Evolutionary conservation across 30 jellyfish, hydroid and myxozoan species (phyloP).

Genomic region (Chironex yamaguchii): DNA sequence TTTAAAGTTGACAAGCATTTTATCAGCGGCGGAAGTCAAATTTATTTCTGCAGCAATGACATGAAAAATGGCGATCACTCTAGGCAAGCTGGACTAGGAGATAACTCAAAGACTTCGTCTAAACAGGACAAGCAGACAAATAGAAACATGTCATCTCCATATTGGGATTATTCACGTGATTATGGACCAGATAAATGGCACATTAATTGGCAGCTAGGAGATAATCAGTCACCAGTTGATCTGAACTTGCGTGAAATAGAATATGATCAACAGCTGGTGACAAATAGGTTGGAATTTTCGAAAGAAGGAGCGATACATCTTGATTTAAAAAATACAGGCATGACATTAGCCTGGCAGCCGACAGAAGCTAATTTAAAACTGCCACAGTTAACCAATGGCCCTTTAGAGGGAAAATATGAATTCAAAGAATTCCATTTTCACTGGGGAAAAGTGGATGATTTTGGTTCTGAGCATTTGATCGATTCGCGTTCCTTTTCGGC

Average conservation of each 20-base stretch:
- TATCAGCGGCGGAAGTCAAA: no score
- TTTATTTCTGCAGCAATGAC: no score
- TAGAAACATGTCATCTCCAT: no score
- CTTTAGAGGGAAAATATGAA: constrained; percentile 68
- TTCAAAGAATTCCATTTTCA: constrained; percentile 39
- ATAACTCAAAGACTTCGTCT: no score
- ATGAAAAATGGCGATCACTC: no score
- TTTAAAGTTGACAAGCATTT: no score
- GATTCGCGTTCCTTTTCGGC: constrained; percentile 15
- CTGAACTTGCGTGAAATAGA: not conserved
- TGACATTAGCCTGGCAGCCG: not conserved
- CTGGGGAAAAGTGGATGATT: constrained; percentile 14
- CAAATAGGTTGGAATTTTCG: not conserved
- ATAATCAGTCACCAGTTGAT: not conserved
- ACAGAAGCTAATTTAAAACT: not conserved
- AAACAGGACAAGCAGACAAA: no score
- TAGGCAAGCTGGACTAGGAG: no score
- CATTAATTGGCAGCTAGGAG: not conserved
- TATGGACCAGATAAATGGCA: not conserved
- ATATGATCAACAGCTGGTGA: not conserved
- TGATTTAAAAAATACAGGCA: not conserved
- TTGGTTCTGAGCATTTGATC: constrained; percentile 42
- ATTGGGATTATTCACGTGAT: not conserved
- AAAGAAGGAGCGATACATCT: not conserved
- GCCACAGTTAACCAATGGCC: constrained; percentile 67